These are phyloP conservation scores for Musca vetustissima DNA, from an alignment of 1,140 invertebrate species.

Conservation along the genomic window DNA sequence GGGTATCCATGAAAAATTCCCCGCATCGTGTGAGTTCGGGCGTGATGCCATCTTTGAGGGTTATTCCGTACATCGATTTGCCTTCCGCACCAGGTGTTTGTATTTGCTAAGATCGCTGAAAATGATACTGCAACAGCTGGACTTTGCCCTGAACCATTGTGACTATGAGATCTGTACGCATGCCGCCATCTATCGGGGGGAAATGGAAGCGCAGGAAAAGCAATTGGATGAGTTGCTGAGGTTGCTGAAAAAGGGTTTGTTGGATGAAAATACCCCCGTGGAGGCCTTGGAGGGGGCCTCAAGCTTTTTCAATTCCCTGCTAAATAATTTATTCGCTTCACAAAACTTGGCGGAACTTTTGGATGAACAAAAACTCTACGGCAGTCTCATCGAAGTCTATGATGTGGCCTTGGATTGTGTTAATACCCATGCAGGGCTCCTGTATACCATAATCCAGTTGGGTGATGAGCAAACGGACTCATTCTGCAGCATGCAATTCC, in stretches of 20 bases:
- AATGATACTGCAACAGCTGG: constrained; percentile 69
- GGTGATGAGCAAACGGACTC: constrained; percentile 65
- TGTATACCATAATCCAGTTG: constrained; percentile 63
- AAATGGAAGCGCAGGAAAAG: constrained; percentile 88
- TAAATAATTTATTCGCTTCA: constrained; percentile 70
- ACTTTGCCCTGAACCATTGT: constrained; percentile 76
- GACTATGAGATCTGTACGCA: constrained; percentile 81
- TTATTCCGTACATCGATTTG: constrained; percentile 85
- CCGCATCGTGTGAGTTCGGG: constrained; percentile 64
- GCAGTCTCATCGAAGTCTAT: constrained; percentile 53
- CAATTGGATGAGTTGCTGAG: constrained; percentile 87
- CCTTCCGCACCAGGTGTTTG: constrained; percentile 80
- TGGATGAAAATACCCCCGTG: constrained; percentile 88
- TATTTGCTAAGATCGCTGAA: constrained; percentile 80
- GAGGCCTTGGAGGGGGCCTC: constrained; percentile 85
- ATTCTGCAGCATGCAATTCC: constrained; percentile 72
- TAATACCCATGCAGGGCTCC: constrained; percentile 65
- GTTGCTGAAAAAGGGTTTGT: constrained; percentile 80
- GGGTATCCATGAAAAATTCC: constrained; percentile 79
- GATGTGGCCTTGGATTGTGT: constrained; percentile 70
- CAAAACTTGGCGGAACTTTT: constrained; percentile 55
- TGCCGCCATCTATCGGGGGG: constrained; percentile 81
- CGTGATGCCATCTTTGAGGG: constrained; percentile 76
- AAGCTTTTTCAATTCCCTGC: constrained; percentile 81
- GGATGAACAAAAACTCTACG: constrained; percentile 58